These are phyloP conservation scores for Drosophila obscura DNA, from an alignment of 1,140 invertebrate genomes.

Conservation along the genomic window DNA sequence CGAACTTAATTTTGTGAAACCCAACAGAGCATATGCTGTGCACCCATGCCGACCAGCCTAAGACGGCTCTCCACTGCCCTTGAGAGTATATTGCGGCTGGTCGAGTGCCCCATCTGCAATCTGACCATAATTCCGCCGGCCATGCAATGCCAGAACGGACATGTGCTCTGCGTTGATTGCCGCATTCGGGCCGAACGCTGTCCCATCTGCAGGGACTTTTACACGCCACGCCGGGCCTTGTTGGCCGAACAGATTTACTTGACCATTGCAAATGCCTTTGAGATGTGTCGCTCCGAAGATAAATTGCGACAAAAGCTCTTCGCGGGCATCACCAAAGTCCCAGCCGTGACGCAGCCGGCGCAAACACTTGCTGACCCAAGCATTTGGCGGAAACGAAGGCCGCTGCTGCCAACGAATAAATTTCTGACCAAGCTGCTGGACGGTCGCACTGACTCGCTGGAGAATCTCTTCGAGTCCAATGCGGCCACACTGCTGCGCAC, in stretches of 20 bases:
- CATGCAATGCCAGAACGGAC: conserved; percentile 88
- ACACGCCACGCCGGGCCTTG: conserved; percentile 63
- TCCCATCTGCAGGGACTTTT: conserved; percentile 86
- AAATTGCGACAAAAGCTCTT: conserved; percentile 75
- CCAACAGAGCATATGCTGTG: conserved; percentile 84
- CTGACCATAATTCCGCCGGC: conserved; percentile 87
- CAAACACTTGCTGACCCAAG: conserved; percentile 21
- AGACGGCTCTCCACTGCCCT: conserved; percentile 84
- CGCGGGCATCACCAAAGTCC: conserved; percentile 62
- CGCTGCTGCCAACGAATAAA: conserved; percentile 74
- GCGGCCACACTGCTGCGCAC: conserved; percentile 47
- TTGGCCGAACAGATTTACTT: conserved; percentile 84
- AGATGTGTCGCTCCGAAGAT: conserved; percentile 70
- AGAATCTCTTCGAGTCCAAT: conserved; percentile 74
- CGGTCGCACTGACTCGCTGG: conserved; percentile 82
- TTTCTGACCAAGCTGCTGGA: conserved; percentile 83
- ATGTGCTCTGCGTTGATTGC: conserved; percentile 87
- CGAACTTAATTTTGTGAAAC: background rate
- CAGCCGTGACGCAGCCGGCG: conserved; percentile 3
- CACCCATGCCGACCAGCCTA: conserved; percentile 85
- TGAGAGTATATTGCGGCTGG: conserved; percentile 84
- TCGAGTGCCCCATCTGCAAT: conserved; percentile 88
- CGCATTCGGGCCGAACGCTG: conserved; percentile 86
- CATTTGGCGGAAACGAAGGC: conserved; percentile 61
- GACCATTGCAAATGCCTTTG: conserved; percentile 84